A percentile compares a stretch with the other conserved stretches of the same genome.
Evolutionary conservation across 2,888 invertebrate genomes (phyloP).

Genomic region (Ophion obscuratus): DNA sequence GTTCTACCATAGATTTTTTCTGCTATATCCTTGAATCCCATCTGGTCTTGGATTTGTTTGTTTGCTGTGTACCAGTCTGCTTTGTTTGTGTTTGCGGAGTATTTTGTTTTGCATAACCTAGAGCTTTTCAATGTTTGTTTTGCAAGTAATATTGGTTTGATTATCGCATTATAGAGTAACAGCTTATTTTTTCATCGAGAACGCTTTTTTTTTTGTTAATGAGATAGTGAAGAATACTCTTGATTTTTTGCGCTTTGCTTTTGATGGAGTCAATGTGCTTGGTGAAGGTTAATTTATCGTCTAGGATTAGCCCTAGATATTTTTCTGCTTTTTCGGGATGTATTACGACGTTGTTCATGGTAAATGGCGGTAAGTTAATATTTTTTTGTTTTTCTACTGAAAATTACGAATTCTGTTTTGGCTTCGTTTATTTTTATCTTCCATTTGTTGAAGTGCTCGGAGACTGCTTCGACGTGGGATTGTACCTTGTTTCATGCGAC

Average conservation of each 20-base stretch:
- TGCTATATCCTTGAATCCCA: too few relatives aligned
- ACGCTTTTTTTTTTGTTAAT: too few relatives aligned
- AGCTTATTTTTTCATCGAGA: too few relatives aligned
- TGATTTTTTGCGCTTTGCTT: conserved; percentile 13
- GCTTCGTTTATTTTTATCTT: not conserved
- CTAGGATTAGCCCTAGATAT: conserved; percentile 27
- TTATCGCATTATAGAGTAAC: too few relatives aligned
- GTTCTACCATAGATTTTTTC: too few relatives aligned
- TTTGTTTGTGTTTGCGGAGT: too few relatives aligned
- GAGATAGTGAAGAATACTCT: conserved; percentile 10
- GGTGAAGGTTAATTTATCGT: not conserved
- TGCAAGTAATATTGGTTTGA: too few relatives aligned
- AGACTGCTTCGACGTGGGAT: not conserved
- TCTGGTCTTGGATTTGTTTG: too few relatives aligned
- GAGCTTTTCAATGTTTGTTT: too few relatives aligned
- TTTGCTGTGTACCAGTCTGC: too few relatives aligned
- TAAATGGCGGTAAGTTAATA: not conserved
- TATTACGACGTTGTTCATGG: not conserved
- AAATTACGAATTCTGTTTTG: not conserved
- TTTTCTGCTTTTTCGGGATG: conserved; percentile 46
- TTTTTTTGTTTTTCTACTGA: not conserved
- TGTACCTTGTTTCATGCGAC: not conserved
- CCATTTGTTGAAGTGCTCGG: not conserved
- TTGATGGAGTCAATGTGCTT: conserved; percentile 10
- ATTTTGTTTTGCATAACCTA: too few relatives aligned